Base-by-base conservation (phyloP, 2,113 vertebrate genomes). In the Ornithorhynchus anatinus region DNA sequence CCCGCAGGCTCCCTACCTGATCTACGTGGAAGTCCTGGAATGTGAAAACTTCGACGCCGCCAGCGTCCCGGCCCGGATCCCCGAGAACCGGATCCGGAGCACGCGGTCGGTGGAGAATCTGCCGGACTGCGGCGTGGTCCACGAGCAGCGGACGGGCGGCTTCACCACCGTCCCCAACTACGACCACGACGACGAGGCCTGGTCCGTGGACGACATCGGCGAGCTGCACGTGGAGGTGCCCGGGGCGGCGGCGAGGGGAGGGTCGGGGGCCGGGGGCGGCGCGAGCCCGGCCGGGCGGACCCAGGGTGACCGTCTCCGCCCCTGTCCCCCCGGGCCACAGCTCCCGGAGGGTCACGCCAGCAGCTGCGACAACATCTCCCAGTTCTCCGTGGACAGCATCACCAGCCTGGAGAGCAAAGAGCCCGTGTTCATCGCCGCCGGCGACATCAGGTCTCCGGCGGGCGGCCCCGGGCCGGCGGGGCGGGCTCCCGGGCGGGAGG, bases 321-420 rank as follows among this genome's bases (percentile, higher is more conserved):
- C 0, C 7, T 19, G 17, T 32, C 43, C 9, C 53, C 13, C 44
- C 47, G n/a, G n/a, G 66, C 45, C 42, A 35, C 85, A 99, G 97
- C 94, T 98, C 35, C 96, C 97, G 0, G 97, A 99, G 79, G 68
- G 96, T 1, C 96, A 97, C 86, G 93, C 96, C 84, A 99, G 94
- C 93, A 99, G 97, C 91, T 97, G 96, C 20, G 97, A 99, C 83
- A 99, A 98, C 94, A 99, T 99, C 91, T 98, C 97, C 42, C 97
- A 99, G 94, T 99, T 99, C 75, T 99, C 97, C 0, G 96, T 99
- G 81, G 97, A 99, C 90, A 99, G 97, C 89, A 97, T 99, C 93
- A 97, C 95, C 70, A 99, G 97, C 71, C 96, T 97, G 85, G 97
- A 99, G 85, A 98, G 95, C 94, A 94, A 97, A 22, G 97, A 99